These are phyloP conservation scores for Prinia subflava DNA, from an alignment of 2,113 vertebrate genomes.

Conservation along the genomic window DNA sequence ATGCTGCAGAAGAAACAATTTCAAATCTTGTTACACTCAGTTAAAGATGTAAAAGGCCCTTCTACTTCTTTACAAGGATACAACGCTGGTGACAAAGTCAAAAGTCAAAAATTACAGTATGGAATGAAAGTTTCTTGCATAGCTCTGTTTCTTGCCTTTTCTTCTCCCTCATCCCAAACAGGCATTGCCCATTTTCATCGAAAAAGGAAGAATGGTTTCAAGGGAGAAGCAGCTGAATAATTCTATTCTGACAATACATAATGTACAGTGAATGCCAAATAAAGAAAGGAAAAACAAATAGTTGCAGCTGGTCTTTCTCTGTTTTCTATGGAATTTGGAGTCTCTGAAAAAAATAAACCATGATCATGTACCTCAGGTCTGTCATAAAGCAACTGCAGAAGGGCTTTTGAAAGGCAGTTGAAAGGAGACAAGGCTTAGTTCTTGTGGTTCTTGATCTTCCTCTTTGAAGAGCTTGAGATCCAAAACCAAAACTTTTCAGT, in stretches of 20 bases:
- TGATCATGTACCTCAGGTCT: neutral
- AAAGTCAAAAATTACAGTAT: neutral
- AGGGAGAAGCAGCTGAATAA: neutral
- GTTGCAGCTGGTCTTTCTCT: neutral
- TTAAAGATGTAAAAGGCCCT: neutral
- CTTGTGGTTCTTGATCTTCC: neutral
- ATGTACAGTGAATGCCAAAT: neutral
- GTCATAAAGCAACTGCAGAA: neutral
- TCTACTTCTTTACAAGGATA: neutral
- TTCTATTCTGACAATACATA: neutral
- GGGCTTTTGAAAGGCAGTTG: neutral
- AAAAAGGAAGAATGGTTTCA: neutral
- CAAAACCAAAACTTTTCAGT: neutral
- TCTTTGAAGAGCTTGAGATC: neutral
- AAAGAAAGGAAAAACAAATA: neutral
- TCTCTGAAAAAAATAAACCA: neutral
- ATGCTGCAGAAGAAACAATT: neutral
- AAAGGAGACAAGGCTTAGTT: neutral
- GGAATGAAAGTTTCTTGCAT: neutral
- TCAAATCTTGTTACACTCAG: neutral
- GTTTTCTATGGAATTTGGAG: neutral
- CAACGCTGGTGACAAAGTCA: neutral
- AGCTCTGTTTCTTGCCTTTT: neutral
- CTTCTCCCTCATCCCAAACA: neutral
- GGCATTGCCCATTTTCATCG: neutral